These are phyloP conservation scores for Hydrotaea diabolus DNA, from an alignment of 2,888 invertebrate species.

Conservation along the genomic window DNA sequence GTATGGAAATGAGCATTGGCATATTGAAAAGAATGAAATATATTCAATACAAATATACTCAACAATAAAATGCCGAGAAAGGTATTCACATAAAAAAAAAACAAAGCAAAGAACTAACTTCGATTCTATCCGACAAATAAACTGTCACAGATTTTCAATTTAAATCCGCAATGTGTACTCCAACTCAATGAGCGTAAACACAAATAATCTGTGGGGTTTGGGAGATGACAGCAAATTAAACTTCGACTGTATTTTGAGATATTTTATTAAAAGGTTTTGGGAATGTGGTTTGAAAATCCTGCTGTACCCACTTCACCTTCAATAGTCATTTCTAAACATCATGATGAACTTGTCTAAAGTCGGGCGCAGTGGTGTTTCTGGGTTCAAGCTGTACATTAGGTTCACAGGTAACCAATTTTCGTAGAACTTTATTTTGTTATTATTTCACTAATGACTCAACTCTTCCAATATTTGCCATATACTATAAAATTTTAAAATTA, in stretches of 20 bases:
- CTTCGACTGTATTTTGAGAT: not conserved
- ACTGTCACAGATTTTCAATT: constrained; percentile 73
- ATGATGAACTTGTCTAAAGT: no score
- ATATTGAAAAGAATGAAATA: constrained; percentile 64
- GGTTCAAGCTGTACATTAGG: no score
- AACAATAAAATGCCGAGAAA: constrained; percentile 60
- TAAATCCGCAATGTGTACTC: constrained; percentile 30
- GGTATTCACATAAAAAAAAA: constrained; percentile 43
- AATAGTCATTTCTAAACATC: no score
- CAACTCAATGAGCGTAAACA: not conserved
- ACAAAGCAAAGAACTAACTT: constrained; percentile 63
- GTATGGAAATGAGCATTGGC: constrained; percentile 66
- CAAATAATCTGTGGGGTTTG: no score
- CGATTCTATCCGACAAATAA: constrained; percentile 71
- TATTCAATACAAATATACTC: constrained; percentile 51
- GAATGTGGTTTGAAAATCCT: not conserved
- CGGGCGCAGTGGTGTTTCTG: no score
- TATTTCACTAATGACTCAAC: no score
- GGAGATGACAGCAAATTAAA: not conserved
- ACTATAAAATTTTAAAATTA: no score
- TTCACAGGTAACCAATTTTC: no score
- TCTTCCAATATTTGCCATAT: no score
- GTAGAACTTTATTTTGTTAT: no score
- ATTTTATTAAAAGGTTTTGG: not conserved
- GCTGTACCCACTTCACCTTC: no score